Base-by-base conservation (phyloP, 1,140 invertebrate species). In the Sitodiplosis mosellana region DNA sequence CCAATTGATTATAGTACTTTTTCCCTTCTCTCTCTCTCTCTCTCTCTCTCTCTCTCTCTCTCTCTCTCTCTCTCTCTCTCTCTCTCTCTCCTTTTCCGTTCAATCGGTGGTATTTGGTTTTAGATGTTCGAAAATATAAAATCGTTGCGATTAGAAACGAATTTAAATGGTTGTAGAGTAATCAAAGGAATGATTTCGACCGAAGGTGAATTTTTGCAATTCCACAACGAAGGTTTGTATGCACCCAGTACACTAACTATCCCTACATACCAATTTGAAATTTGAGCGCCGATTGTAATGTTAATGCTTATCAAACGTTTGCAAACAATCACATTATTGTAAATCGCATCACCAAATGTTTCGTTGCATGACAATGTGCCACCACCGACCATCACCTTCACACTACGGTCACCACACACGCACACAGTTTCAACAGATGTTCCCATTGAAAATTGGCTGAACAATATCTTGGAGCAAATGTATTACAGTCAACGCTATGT, bases 111-210 rank as follows among this genome's bases (percentile, higher is more conserved):
- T 48, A 27, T 38, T 27, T 49, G 41, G 49, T 68, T 66, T 33
- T 58, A 77, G 79, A 91, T 93, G 84, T 93, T 87, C 66, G 86
- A 92, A 60, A 91, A 92, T 60, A 78, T 93, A 12, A 76, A 79
- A 54, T 76, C 77, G 42, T 67, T 92, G 47, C 70, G 74, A 46
- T 68, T 90, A 49, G 66, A 65, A 27, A 65, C 71, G 22, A 77
- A 82, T 54, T 72, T 67, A 47, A 70, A 71, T 4, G 75, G 77
- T 46, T 68, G 73, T 37, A 71, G 71, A 1, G 62, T 80, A 17
- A 83, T 79, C 1, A 77, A 71, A 18, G 87, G 81, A 37, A 80
- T 93, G 76, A 77, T 89, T 49, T 92, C 88, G 0, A 75, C 74
- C 51, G 89, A 92, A 68, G 74, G 75, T 36, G 89, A 94, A 70